phyloP scores from a whole-genome alignment of 1,140 invertebrate genomes.

The Mylabris phalerata region DNA sequence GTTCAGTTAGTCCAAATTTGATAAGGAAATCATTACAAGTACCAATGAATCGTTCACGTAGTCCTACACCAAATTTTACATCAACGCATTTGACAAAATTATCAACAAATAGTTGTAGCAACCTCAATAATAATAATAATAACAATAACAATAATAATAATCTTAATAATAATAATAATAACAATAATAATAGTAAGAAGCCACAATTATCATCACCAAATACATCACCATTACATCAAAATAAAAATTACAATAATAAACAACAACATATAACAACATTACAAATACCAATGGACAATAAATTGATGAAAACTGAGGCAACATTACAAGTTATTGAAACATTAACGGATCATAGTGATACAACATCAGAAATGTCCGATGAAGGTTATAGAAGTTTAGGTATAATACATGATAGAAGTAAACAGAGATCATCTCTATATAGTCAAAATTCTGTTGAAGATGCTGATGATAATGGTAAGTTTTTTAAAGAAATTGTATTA shows the following conservation, averaged over 20 bases:
- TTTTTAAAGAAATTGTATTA: too few species aligned
- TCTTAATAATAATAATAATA: background rate
- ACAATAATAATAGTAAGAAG: conserved; percentile 11
- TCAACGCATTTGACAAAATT: conserved; percentile 36
- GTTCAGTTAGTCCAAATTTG: conserved; percentile 36
- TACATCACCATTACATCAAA: conserved; percentile 17
- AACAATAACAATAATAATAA: conserved; percentile 3
- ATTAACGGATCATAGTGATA: conserved; percentile 57
- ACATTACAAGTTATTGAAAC: conserved; percentile 31
- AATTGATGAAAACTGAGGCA: conserved; percentile 33
- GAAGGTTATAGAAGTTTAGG: conserved; percentile 78
- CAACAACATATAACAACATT: conserved; percentile 29
- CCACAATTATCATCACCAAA: conserved; percentile 19
- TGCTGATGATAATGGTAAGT: conserved; percentile 59
- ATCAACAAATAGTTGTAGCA: conserved; percentile 1
- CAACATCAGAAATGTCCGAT: conserved; percentile 79
- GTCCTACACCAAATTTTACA: conserved; percentile 38
- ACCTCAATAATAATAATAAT: background rate
- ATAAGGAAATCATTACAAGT: conserved; percentile 31
- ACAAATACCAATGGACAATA: conserved; percentile 34
- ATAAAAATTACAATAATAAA: conserved; percentile 10
- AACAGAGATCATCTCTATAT: conserved; percentile 56
- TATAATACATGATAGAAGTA: conserved; percentile 50
- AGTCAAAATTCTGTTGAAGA: conserved; percentile 61
- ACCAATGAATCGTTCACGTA: conserved; percentile 31